Evolutionary conservation across 1,140 invertebrate species (phyloP).

Genomic region (Drosophila santomea): DNA sequence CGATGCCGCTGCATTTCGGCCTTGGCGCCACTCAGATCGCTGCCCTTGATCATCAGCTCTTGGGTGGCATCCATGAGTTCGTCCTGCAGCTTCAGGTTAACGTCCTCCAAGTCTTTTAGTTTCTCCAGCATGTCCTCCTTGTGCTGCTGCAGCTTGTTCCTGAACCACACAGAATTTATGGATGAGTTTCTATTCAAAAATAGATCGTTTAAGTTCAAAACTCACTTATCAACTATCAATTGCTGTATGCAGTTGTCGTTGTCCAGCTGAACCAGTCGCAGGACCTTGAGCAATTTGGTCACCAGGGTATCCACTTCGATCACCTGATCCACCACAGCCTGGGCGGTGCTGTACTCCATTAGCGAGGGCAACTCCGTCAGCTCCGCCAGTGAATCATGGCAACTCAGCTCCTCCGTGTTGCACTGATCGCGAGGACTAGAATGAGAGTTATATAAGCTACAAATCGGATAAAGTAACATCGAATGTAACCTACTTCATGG

Average conservation of each 20-base stretch:
- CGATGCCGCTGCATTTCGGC: conserved; percentile 85
- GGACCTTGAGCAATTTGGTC: conserved; percentile 90
- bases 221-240: conserved; percentile 85
- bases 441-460: not conserved
- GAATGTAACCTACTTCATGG: conserved; percentile 58
- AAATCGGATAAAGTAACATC: not conserved
- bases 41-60: conserved; percentile 85
- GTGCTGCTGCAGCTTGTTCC: conserved; percentile 84
- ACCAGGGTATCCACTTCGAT: conserved; percentile 91
- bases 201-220: not conserved
- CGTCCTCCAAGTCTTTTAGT: conserved; percentile 86
- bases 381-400: conserved; percentile 84
- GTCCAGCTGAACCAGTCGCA: conserved; percentile 89
- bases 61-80: conserved; percentile 86
- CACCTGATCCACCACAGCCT: conserved; percentile 89
- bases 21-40: conserved; percentile 85
- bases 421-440: conserved; percentile 70
- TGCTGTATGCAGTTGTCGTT: conserved; percentile 88
- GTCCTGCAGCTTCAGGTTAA: conserved; percentile 85
- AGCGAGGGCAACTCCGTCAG: conserved; percentile 84
- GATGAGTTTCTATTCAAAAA: not conserved
- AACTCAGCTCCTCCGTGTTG: conserved; percentile 81
- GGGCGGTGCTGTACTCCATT: conserved; percentile 84
- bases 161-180: conserved; percentile 2
- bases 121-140: conserved; percentile 85